These are phyloP conservation scores for Deroptyus accipitrinus DNA, from an alignment of 2,113 vertebrate genomes.

Conservation along the genomic window DNA sequence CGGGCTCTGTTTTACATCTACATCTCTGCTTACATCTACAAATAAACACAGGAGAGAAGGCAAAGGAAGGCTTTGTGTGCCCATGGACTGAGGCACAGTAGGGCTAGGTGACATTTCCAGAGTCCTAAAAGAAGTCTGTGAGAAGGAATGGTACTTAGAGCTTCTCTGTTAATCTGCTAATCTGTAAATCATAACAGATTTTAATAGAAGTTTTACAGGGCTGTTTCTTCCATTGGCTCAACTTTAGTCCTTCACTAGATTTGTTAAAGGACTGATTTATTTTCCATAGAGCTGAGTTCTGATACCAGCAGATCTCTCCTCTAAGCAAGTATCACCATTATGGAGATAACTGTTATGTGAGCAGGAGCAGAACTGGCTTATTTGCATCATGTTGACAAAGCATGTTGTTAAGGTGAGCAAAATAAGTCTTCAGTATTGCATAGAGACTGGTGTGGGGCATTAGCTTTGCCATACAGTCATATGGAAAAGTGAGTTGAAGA, in stretches of 20 bases:
- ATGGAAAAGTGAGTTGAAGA: neutral
- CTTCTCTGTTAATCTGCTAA: neutral
- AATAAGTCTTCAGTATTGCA: neutral
- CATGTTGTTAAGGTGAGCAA: neutral
- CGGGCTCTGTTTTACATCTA: neutral
- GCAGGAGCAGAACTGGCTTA: neutral
- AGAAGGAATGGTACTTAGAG: neutral
- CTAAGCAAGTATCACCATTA: neutral
- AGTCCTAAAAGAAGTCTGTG: neutral
- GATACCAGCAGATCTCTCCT: neutral
- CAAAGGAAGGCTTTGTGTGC: neutral
- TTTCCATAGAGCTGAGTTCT: neutral
- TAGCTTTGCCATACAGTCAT: neutral
- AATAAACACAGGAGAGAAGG: neutral
- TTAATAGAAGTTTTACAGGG: neutral
- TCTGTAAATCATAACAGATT: neutral
- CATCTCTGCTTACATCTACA: neutral
- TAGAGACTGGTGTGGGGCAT: neutral
- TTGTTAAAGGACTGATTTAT: neutral
- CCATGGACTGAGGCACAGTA: neutral
- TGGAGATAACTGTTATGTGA: fast-evolving
- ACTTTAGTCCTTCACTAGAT: neutral
- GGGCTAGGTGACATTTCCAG: neutral
- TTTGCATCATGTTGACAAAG: neutral
- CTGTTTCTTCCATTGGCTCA: neutral